These are phyloP conservation scores for Drosophila auraria DNA, from an alignment of 1,140 invertebrate genomes.

Conservation along the genomic window DNA sequence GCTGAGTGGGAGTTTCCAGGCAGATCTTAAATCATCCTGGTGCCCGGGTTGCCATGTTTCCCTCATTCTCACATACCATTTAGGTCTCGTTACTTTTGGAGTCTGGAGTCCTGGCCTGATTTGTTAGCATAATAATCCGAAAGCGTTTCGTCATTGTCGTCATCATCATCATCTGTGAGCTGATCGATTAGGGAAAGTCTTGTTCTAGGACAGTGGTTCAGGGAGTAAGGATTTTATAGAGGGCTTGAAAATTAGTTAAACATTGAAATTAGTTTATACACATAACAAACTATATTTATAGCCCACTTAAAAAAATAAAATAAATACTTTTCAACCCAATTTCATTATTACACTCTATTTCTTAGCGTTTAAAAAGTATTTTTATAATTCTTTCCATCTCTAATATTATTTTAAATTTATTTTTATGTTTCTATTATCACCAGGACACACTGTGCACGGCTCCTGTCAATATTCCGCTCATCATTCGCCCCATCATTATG, in stretches of 20 bases:
- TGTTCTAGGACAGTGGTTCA: not conserved
- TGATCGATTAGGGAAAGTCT: constrained; percentile 17
- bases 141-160: constrained; percentile 47
- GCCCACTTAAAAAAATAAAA: too few species aligned
- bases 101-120: constrained; percentile 7
- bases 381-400: not conserved
- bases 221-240: not conserved
- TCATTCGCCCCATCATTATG: constrained; percentile 47
- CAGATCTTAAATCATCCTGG: constrained; percentile 14
- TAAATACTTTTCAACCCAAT: not conserved
- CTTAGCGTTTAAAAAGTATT: not conserved
- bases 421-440: too few species aligned
- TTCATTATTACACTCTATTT: not conserved
- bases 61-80: not conserved
- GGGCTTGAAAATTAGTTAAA: too few species aligned
- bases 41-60: constrained; percentile 25
- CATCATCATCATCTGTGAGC: constrained; percentile 32
- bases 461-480: constrained; percentile 32
- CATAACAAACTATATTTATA: too few species aligned
- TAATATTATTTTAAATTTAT: too few species aligned
- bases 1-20: constrained; percentile 8
- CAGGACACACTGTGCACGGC: not conserved
- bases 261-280: too few species aligned
- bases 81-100: not conserved
- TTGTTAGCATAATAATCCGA: constrained; percentile 45